A percentile compares a stretch with the other conserved stretches of the same genome.
phyloP scores from a whole-genome alignment of 2,113 vertebrate genomes.

The Microcebus tavaratra region DNA sequence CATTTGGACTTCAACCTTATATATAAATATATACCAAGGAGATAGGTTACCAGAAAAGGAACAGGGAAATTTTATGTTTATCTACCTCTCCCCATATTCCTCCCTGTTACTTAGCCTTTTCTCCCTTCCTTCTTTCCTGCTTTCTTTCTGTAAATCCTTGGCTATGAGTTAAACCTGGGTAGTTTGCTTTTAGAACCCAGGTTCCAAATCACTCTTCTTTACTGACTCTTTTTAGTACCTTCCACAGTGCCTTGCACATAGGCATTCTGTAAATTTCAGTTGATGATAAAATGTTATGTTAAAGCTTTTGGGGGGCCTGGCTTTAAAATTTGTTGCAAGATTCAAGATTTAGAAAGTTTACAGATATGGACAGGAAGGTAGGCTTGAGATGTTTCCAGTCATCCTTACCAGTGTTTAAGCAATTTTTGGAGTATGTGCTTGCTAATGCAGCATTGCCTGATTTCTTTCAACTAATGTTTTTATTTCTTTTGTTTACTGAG shows the following conservation, averaged over 20 bases:
- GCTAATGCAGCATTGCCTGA: not conserved
- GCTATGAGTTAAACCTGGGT: not conserved
- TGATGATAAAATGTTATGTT: not conserved
- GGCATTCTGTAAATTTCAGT: not conserved
- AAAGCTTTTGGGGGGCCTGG: not conserved
- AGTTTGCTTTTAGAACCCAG: not conserved
- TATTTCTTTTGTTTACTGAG: not conserved
- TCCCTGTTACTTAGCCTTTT: not conserved
- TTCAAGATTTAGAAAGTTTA: not conserved
- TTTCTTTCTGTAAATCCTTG: not conserved
- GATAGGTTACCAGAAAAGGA: not conserved
- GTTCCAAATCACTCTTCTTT: not conserved
- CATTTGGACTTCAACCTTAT: not conserved
- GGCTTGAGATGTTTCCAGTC: not conserved
- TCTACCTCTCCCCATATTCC: not conserved
- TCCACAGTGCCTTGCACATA: not conserved
- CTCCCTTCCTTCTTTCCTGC: not conserved
- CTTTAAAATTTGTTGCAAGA: not conserved
- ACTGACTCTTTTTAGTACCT: not conserved
- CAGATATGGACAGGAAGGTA: not conserved
- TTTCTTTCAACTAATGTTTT: conserved; percentile 5
- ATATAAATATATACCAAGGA: not conserved
- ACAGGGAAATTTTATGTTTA: not conserved
- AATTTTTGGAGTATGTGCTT: not conserved
- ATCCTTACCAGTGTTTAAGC: not conserved